phyloP scores from a whole-genome alignment of 2,113 vertebrate genomes.

The Ginglymostoma cirratum region DNA sequence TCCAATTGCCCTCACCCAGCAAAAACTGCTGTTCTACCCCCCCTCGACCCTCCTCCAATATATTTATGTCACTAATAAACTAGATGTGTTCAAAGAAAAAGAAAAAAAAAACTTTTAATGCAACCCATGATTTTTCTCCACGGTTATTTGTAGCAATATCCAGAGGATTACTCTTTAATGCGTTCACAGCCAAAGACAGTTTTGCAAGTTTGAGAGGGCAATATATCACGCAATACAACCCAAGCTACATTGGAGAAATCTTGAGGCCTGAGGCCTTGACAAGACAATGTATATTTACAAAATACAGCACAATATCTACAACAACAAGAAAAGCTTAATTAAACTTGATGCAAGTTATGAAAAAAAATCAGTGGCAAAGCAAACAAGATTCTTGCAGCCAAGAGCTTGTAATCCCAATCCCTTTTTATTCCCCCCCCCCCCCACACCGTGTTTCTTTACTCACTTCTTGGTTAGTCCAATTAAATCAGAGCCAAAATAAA shows the following conservation, averaged over 20 bases:
- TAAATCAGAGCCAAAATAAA: neutral
- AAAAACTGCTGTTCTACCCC: neutral
- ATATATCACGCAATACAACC: conserved; percentile 63
- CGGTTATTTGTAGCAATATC: neutral
- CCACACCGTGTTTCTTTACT: neutral
- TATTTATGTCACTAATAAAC: neutral
- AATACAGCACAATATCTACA: conserved; percentile 89
- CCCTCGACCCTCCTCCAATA: neutral
- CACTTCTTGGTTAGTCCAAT: neutral
- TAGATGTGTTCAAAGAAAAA: neutral
- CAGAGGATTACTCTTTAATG: neutral
- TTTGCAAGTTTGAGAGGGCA: conserved; percentile 55
- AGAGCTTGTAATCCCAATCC: conserved; percentile 45
- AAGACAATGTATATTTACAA: conserved; percentile 78
- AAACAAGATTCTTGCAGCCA: conserved; percentile 74
- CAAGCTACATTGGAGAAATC: conserved; percentile 59
- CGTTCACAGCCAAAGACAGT: neutral
- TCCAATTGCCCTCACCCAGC: neutral
- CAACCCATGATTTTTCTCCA: neutral
- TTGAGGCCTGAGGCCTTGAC: conserved; percentile 65
- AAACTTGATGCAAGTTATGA: conserved; percentile 99
- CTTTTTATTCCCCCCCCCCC: neutral
- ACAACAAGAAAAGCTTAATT: conserved; percentile 67
- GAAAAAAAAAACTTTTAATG: neutral
- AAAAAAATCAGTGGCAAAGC: conserved; percentile 82